phyloP scores from a whole-genome alignment of 1,140 invertebrate genomes.

The Pseudachorutes palmiensis region DNA sequence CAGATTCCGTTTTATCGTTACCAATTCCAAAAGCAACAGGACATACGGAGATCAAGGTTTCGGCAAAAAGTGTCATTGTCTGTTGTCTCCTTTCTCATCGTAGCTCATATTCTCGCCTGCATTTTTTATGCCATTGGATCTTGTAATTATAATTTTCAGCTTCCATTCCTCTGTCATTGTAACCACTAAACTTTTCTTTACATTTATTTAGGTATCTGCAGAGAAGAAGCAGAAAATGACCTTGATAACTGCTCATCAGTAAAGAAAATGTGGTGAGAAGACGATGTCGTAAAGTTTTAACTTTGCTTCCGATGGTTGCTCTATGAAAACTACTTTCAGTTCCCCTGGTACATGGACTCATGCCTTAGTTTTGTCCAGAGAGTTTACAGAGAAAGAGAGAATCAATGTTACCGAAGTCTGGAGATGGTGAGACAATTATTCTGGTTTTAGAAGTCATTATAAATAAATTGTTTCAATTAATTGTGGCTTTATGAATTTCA shows the following conservation, averaged over 20 bases:
- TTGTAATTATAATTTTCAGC: background rate
- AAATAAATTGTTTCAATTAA: too few relatives aligned
- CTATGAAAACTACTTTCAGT: background rate
- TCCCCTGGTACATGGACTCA: background rate
- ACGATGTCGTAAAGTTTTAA: too few relatives aligned
- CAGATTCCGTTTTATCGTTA: conserved; percentile 2
- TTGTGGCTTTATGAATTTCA: too few relatives aligned
- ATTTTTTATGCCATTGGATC: conserved; percentile 16
- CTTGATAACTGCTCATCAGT: background rate
- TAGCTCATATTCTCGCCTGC: conserved; percentile 20
- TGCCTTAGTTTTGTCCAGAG: background rate
- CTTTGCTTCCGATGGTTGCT: background rate
- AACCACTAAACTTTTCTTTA: background rate
- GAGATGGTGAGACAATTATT: background rate
- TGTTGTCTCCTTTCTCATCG: background rate
- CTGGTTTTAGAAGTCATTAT: background rate
- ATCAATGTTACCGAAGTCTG: background rate
- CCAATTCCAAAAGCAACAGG: background rate
- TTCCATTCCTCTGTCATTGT: background rate
- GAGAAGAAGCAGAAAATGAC: background rate
- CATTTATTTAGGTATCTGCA: background rate
- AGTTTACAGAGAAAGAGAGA: background rate
- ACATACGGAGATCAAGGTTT: background rate
- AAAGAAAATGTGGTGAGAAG: background rate
- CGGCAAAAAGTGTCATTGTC: conserved; percentile 9